Conservation (phyloP, 2,888 invertebrate species). For the Oscheius myriophilus region DNA sequence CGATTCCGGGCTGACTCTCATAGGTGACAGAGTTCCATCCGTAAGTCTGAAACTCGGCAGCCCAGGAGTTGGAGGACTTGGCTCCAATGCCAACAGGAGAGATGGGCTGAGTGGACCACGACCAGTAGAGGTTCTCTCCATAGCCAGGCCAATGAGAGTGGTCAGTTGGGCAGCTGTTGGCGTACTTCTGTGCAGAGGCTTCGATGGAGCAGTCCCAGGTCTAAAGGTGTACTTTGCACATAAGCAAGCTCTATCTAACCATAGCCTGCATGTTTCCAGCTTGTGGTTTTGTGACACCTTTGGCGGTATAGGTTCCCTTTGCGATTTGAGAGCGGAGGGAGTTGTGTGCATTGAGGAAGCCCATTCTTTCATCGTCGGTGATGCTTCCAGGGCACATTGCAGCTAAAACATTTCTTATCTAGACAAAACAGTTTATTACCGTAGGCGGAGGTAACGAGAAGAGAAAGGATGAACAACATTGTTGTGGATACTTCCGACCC, state of each 20-base stretch:
- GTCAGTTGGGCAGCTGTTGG: neutral
- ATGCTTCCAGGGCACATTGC: too few relatives aligned
- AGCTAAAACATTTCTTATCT: too few relatives aligned
- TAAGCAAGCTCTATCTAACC: neutral
- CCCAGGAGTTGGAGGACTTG: constrained; percentile 5
- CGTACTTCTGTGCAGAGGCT: neutral
- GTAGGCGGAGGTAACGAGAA: too few relatives aligned
- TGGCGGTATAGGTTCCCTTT: neutral
- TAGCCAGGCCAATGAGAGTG: neutral
- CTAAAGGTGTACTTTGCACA: neutral
- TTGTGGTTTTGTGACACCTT: neutral
- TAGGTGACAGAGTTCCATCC: neutral
- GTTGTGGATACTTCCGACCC: too few relatives aligned
- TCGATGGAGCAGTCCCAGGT: constrained; percentile 1
- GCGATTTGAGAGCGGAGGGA: constrained; percentile 2
- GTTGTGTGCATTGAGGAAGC: too few relatives aligned
- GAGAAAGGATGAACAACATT: too few relatives aligned
- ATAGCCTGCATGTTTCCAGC: neutral
- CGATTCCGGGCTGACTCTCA: neutral
- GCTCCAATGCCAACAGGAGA: neutral
- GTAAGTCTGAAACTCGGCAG: constrained; percentile 1
- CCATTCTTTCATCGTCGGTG: too few relatives aligned
- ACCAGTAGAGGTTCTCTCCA: constrained; percentile 7
- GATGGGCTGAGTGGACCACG: neutral
- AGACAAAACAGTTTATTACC: too few relatives aligned